Conservation (phyloP, 2,113 vertebrate genomes). For the Hippocampus barbouri region DNA sequence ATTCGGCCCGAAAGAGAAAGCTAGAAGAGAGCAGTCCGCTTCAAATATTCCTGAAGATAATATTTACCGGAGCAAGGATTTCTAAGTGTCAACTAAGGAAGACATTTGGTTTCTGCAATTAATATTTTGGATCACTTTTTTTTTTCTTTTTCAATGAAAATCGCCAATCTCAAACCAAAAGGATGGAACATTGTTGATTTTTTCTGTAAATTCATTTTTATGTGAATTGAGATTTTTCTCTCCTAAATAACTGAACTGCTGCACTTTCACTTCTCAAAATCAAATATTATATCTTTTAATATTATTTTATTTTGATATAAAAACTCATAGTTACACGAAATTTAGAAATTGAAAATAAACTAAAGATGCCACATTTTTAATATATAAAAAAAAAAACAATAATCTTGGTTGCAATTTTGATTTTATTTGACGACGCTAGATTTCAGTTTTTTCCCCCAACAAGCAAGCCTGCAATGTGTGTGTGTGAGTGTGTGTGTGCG, state of each 20-base stretch:
- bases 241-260: not conserved
- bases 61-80: not conserved
- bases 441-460: too few species aligned
- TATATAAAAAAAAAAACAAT: not conserved
- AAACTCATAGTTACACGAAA: not conserved
- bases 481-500: constrained; percentile 16
- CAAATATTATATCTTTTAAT: not conserved
- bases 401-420: too few species aligned
- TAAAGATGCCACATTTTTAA: not conserved
- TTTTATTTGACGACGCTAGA: too few species aligned
- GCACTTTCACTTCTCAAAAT: not conserved
- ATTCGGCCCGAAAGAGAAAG: too few species aligned
- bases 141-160: not conserved
- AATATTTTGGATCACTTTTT: not conserved
- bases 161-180: too few species aligned
- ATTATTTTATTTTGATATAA: not conserved
- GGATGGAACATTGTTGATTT: not conserved
- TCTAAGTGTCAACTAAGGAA: not conserved
- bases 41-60: not conserved
- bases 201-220: not conserved
- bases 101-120: not conserved
- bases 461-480: not conserved
- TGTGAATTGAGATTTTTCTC: not conserved
- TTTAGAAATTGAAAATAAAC: not conserved
- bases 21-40: too few species aligned